These are phyloP conservation scores for Pentalonia nigronervosa DNA, from an alignment of 1,140 invertebrate species.

Conservation along the genomic window DNA sequence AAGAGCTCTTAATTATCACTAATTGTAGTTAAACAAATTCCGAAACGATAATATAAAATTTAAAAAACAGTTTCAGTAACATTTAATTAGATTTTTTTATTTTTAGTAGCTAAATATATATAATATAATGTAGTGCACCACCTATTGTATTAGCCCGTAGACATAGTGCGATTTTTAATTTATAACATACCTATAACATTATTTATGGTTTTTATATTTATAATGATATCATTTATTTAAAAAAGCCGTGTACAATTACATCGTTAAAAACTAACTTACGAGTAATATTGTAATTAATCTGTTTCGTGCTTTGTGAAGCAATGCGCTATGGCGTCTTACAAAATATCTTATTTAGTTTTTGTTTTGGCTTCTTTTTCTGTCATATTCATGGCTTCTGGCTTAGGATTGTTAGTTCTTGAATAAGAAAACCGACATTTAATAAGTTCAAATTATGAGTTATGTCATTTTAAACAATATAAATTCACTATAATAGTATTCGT, in stretches of 20 bases:
- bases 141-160: background rate
- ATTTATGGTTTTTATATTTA: background rate
- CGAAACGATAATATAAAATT: background rate
- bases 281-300: constrained; percentile 32
- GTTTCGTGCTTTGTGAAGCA: background rate
- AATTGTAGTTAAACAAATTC: background rate
- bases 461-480: background rate
- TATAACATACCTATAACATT: background rate
- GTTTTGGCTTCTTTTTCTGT: constrained; percentile 42
- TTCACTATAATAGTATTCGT: background rate
- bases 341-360: constrained; percentile 36
- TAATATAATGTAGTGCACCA: background rate
- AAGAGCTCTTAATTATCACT: background rate
- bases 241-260: background rate
- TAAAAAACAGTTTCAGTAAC: background rate
- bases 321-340: constrained; percentile 21
- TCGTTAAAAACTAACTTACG: background rate
- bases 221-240: background rate
- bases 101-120: background rate
- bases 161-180: background rate
- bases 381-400: constrained; percentile 35
- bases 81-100: background rate
- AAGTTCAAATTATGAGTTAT: constrained; percentile 7
- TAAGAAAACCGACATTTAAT: background rate
- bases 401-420: constrained; percentile 15